Base-by-base conservation (phyloP, 2,797 vertebrate species). In the Prionace glauca region DNA sequence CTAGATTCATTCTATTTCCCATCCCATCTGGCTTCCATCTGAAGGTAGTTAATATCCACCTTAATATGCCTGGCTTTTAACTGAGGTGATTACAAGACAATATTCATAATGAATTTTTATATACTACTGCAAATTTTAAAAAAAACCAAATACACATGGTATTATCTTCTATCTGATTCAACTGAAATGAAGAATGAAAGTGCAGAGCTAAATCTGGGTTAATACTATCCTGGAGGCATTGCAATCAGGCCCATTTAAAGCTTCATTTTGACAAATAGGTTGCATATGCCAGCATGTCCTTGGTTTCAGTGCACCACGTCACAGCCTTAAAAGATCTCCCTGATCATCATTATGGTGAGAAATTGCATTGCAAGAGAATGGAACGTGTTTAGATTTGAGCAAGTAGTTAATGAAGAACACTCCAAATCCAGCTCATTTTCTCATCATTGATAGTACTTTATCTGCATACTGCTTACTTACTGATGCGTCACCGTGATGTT, bases 181-280 rank as follows among this genome's bases (percentile, higher is more conserved):
- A 72, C 41, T 77, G 50, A 95, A 71, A 77, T 77, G 50, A n/a
- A 60, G 29, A 77, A 60, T 74, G 26, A 77, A 77, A 95, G 29
- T 95, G 69, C 71, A 77, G 50, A n/a, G 69, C 93, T 50, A 77
- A 95, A 95, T 74, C 45, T 72, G 77, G 71, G 93, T 56, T 95
- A 77, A 77, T 77, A 77, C 41, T 72, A 95, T 56, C 36, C 24
- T 60, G 71, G 41, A 95, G 67, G 71, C 93, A 95, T 77, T 74
- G 22, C 22, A 94, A 94, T 72, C 36, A 41, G 45, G 92, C 32
- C 67, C 32, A 94, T 77, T 95, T 77, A 56, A 71, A 77, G 71
- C 41, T 50, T 77, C 74, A 95, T 95, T 56, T 95, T 77, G 71
- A 95, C n/a, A 74, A 74, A 77, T 95, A n/a, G 93, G 71, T 56